Evolutionary conservation across 2,113 vertebrate genomes (phyloP).

Genomic region (Oncorhynchus masou): DNA sequence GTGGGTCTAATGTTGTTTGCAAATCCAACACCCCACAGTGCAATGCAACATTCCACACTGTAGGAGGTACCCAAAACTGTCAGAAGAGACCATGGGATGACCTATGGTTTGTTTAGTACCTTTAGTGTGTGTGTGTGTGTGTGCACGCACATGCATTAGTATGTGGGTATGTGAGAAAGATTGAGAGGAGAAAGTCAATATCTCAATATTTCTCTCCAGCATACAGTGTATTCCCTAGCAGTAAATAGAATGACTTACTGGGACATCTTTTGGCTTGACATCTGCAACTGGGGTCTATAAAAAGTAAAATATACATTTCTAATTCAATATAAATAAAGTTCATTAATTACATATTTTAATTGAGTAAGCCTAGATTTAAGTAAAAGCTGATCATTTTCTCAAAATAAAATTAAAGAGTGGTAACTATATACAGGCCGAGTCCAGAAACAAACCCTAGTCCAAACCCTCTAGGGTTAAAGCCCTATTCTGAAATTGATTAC

Average conservation of each 20-base stretch:
- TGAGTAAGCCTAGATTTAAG: not conserved
- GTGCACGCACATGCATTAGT: too few relatives aligned
- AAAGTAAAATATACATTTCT: not conserved
- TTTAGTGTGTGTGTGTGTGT: slow-evolving; percentile 1
- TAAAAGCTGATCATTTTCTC: not conserved
- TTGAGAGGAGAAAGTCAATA: not conserved
- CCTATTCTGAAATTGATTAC: too few relatives aligned
- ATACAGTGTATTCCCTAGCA: not conserved
- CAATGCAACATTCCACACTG: slow-evolving; percentile 46
- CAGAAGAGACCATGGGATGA: not conserved
- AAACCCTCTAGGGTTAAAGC: too few relatives aligned
- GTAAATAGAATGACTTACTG: slow-evolving; percentile 54
- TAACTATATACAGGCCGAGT: too few relatives aligned
- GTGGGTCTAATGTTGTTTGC: slow-evolving; percentile 28
- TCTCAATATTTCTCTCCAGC: too few relatives aligned
- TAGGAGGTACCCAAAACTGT: slow-evolving; percentile 30
- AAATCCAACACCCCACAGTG: slow-evolving; percentile 50
- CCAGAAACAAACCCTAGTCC: too few relatives aligned
- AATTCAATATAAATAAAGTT: not conserved
- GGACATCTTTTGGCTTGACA: slow-evolving; percentile 51
- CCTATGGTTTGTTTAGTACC: not conserved
- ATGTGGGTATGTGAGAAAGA: not conserved
- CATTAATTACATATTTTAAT: not conserved
- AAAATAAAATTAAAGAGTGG: too few relatives aligned
- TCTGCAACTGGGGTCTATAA: slow-evolving; percentile 41